Evolutionary conservation across 2,888 invertebrate genomes (phyloP).

Genomic region (Stegophylla sp.): DNA sequence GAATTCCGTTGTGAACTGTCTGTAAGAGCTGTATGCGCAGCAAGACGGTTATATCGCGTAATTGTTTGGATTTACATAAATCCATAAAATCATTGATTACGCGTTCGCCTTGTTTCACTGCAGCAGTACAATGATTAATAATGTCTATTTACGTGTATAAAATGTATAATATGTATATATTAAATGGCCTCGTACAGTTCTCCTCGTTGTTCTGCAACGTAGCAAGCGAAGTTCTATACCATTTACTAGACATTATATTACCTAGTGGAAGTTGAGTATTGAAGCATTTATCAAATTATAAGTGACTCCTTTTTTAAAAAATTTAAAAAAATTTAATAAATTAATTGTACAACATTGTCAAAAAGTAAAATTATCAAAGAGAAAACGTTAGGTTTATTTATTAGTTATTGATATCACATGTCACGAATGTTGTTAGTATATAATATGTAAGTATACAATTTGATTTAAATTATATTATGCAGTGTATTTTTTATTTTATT

Average conservation of each 20-base stretch:
- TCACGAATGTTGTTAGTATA: too few relatives aligned
- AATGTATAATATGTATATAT: too few relatives aligned
- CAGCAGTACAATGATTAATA: not conserved
- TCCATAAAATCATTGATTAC: constrained; percentile 13
- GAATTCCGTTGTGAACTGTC: constrained; percentile 13
- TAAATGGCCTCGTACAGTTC: not conserved
- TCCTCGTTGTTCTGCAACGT: not conserved
- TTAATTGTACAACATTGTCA: too few relatives aligned
- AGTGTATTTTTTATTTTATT: too few relatives aligned
- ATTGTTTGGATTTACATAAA: constrained; percentile 35
- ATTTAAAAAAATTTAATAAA: too few relatives aligned
- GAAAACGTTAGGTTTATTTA: too few relatives aligned
- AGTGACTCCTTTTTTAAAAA: too few relatives aligned
- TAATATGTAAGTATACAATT: too few relatives aligned
- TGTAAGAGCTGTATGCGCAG: not conserved
- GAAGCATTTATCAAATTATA: too few relatives aligned
- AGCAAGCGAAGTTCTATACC: not conserved
- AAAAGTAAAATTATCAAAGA: too few relatives aligned
- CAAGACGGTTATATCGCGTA: not conserved
- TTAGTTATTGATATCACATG: too few relatives aligned
- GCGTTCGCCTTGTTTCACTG: not conserved
- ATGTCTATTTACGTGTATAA: constrained; percentile 8
- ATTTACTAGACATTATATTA: not conserved
- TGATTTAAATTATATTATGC: too few relatives aligned
- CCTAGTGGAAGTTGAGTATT: not conserved